Evolutionary conservation across 2,797 vertebrate genomes (phyloP).

Genomic region (Myotis pilosus): DNA sequence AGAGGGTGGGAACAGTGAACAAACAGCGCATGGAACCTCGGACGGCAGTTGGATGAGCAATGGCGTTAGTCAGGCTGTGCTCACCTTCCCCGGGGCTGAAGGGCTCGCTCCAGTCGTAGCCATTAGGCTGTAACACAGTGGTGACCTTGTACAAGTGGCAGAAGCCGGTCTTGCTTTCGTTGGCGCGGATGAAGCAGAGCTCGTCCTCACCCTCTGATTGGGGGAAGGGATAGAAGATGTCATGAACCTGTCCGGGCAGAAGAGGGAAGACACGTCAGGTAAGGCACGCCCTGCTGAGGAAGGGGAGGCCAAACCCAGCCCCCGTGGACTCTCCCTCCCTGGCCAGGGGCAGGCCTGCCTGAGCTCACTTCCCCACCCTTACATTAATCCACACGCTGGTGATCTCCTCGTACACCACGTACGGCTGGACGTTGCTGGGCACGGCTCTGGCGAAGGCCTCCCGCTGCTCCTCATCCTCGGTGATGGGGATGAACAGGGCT

Average conservation of each 20-base stretch:
- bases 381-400: constrained; percentile 94
- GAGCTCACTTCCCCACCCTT: constrained; percentile 55
- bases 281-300: neutral
- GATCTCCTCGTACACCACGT: constrained; percentile 95
- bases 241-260: constrained; percentile 87
- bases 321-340: fast-evolving
- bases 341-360: neutral
- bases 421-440: constrained; percentile 90
- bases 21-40: fast-evolving
- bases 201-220: constrained; percentile 89
- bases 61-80: neutral
- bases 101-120: constrained; percentile 86
- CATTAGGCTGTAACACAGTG: constrained; percentile 83
- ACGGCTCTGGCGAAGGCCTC: constrained; percentile 89
- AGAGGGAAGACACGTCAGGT: neutral
- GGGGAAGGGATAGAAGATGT: constrained; percentile 94
- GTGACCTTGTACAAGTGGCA: constrained; percentile 94
- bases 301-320: neutral
- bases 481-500: constrained; percentile 90
- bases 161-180: constrained; percentile 93
- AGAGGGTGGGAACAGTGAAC: neutral
- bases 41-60: too few species aligned
- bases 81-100: constrained; percentile 85
- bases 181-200: constrained; percentile 91
- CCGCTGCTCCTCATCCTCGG: constrained; percentile 88